These are phyloP conservation scores for Parnassius orleans DNA, from an alignment of 2,888 invertebrate genomes.

Conservation along the genomic window DNA sequence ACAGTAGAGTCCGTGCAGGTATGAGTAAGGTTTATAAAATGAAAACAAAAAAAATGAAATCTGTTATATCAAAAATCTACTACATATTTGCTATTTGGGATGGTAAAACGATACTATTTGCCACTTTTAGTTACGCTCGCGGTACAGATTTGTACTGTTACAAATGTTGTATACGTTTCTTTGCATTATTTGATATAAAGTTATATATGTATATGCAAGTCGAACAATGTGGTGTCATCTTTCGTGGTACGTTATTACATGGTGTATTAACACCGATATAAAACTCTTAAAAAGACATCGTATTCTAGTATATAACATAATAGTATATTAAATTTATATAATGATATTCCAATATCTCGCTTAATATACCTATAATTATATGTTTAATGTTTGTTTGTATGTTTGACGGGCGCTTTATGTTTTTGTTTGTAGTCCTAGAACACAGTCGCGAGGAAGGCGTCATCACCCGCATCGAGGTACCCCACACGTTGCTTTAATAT, in stretches of 20 bases:
- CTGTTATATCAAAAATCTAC: too few species aligned
- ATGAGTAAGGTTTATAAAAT: not conserved
- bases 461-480: conserved; percentile 81
- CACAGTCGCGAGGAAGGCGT: conserved; percentile 81
- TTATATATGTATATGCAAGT: too few species aligned
- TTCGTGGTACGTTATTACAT: too few species aligned
- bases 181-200: too few species aligned
- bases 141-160: too few species aligned
- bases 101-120: too few species aligned
- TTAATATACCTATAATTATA: conserved; percentile 51
- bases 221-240: too few species aligned
- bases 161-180: too few species aligned
- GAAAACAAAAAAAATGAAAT: not conserved
- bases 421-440: conserved; percentile 80
- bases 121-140: too few species aligned
- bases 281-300: not conserved
- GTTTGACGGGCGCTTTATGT: conserved; percentile 78
- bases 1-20: too few species aligned
- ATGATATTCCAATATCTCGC: conserved; percentile 30
- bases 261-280: not conserved
- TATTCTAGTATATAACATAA: not conserved
- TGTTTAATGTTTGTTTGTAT: conserved; percentile 62
- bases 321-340: not conserved
- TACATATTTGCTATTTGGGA: too few species aligned
- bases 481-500: conserved; percentile 66